Base-by-base conservation (phyloP, 1,140 invertebrate species). In the Palaemon carinicauda region DNA sequence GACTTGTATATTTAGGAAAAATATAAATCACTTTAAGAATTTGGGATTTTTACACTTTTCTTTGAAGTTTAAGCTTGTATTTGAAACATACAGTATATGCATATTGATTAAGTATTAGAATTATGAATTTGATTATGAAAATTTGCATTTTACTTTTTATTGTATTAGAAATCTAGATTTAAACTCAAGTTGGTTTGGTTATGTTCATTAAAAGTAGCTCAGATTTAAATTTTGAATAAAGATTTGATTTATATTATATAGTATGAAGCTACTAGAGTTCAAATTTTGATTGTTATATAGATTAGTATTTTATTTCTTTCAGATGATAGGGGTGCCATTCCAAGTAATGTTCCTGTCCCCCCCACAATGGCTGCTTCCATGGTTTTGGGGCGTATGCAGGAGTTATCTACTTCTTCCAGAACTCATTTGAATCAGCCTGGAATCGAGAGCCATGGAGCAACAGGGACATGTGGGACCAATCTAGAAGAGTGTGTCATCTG, bases 401-500 rank as follows among this genome's bases (percentile, higher is more conserved):
- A 81, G 12, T 74, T 82, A 17, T 24, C 74, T 51, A 41, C 29
- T 19, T 10, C 52, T 21, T 17, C 52, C 5, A 14, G 24, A 15
- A 54, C 19, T 53, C 31, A 29, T 24, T 12, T 73, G 19, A 24
- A 53, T 3, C 29, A 51, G 31, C 27, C 56, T n/a, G 54, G 56
- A 14, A 17, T 50, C 17, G 54, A 69, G 51, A 84, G 81, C 31
- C 41, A 50, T 24, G 77, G 91, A 74, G 87, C 91, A 80, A 88
- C 91, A 10, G 90, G 90, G n/a, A 74, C 31, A 15, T 65, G 86
- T 54, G 87, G 82, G 0, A 77, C 85, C 50, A 82, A 88, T 78
- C 80, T 91, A 74, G 92, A 92, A 60, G 94, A 95, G 90, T 95
- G 95, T 91, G 94, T 94, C 90, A 95, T 95, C 89, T 95, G 95